Base-by-base conservation (phyloP, 2,888 invertebrate species). In the Cephonodes hylas region DNA sequence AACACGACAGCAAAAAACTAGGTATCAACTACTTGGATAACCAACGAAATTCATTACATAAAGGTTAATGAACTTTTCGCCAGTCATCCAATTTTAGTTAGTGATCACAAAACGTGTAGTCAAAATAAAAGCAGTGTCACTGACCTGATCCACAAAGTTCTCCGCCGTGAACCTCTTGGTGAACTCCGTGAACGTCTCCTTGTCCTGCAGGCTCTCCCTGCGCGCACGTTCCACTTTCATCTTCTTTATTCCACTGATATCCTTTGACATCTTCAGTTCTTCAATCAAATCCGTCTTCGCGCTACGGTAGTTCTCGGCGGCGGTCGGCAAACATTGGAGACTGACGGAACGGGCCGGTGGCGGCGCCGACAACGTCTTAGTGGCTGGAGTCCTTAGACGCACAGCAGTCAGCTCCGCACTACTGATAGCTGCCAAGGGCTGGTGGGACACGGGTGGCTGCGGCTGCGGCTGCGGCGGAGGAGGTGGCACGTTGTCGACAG, bases 171-270 rank as follows among this genome's bases (percentile, higher is more conserved):
- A 97, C 71, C 97, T 95, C 81, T 96, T 96, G 0, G 95, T 95
- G 78, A 98, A 96, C 87, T 97, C 97, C 70, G 96, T 95, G 81
- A 96, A 96, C 64, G 97, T 94, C 82, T 96, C 96, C 84, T 97
- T 96, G 72, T 97, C 97, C 76, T 95, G 95, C 58, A 95, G 94
- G 77, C 96, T 96, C 83, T 97, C 97, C 68, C 96, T 94, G 80
- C 97, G 96, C 23, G 96, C 96, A 69, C 96, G 94, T 86, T 98
- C 97, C 70, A 97, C 97, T 85, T 98, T 98, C 93, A 98, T 88
- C 86, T 98, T 98, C 86, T 96, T 96, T 61, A 98, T 97, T n/a
- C 98, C 98, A 0, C 97, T 96, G 66, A 98, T 97, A 82, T 98
- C 97, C 85, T 96, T 97, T 48, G 97, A 97, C 93, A 97, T 95